These are phyloP conservation scores for Aphrophora alni DNA, from an alignment of 2,888 invertebrate genomes.

Conservation along the genomic window DNA sequence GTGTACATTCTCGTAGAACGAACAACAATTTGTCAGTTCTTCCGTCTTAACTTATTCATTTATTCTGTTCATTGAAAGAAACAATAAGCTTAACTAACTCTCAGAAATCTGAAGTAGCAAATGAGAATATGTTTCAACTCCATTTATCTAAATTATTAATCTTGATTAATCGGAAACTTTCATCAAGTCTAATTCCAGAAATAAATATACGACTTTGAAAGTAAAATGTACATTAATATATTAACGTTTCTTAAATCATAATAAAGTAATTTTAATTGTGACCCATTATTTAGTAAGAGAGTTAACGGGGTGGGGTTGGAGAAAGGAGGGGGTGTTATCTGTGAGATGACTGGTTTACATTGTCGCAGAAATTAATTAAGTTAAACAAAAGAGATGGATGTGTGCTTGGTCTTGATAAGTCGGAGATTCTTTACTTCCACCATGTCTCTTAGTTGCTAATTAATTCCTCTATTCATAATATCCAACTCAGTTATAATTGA, in stretches of 20 bases:
- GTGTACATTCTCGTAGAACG: no score
- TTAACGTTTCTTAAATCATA: neutral
- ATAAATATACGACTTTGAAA: no score
- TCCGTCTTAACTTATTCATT: no score
- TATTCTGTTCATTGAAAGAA: no score
- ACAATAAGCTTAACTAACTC: no score
- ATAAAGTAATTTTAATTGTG: neutral
- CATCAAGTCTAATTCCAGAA: neutral
- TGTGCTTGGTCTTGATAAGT: neutral
- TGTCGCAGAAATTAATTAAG: slow-evolving; percentile 6
- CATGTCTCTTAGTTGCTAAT: neutral
- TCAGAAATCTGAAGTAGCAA: no score
- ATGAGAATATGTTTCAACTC: no score
- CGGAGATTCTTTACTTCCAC: neutral
- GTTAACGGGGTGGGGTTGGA: neutral
- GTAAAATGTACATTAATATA: no score
- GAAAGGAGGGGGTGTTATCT: neutral
- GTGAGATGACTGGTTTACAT: slow-evolving; percentile 3
- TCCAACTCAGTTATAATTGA: slow-evolving; percentile 9
- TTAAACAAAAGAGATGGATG: slow-evolving; percentile 6
- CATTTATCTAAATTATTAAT: no score
- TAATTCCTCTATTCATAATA: slow-evolving; percentile 9
- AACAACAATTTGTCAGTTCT: no score
- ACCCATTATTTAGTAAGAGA: neutral
- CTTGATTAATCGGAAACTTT: neutral